Base-by-base conservation (phyloP, 2,888 invertebrate species). In the Girardia tigrina region DNA sequence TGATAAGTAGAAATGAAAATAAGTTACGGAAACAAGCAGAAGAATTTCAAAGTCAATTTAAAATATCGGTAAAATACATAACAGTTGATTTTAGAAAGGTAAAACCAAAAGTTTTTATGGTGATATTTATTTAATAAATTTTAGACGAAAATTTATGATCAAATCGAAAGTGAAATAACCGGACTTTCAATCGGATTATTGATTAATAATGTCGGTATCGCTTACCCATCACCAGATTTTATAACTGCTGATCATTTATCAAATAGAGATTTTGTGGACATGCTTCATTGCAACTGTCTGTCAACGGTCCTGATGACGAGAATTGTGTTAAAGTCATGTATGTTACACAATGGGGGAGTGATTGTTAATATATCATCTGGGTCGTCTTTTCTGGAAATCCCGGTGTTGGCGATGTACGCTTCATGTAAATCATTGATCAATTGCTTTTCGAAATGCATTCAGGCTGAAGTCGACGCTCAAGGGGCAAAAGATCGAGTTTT, bases 301-400 rank as follows among this genome's bases (percentile, higher is more conserved):
- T 75, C 73, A 8, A 42, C 75, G 20, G 29, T 71, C 2, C 36
- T 36, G 23, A 75, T 76, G 76, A 76, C 76, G 1, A 27, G 56
- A 26, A 76, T 76, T 14, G 8, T 76, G 6, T 28, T 76, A 20
- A 56, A 56, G n/a, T 26, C 42, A 0, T 42, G 72, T 8, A 27
- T 75, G 75, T 16, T 28, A 26, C 23, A 26, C 8, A 4, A 71
- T 26, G 42, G 78, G 70, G 92, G 92, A 0, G 90, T 91, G 0
- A 88, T 93, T 72, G 90, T 92, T 28, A 92, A 92, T 82, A 87
- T 92, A 26, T 91, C 91, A 0, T 92, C 92, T 0, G 90, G 90
- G 1, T 89, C 91, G 0, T 91, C 91, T 82, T 84, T 90, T 75
- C 89, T 90, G 82, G 91, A 92, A 0, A 81, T 91, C 78, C 91